Conservation (phyloP, 2,888 invertebrate species). For the Caradrina clavipalpis region DNA sequence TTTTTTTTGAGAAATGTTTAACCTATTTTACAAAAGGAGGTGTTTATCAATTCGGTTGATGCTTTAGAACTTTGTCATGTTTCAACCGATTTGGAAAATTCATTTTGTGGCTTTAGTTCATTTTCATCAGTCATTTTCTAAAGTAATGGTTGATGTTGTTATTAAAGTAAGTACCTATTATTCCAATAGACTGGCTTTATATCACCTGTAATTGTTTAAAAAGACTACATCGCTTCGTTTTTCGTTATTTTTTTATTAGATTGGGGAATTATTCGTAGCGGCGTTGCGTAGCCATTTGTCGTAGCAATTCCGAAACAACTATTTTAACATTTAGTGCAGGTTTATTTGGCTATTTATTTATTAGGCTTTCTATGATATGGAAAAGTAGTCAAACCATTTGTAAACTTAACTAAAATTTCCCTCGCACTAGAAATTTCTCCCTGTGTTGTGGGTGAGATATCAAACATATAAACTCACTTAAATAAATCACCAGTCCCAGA, state of each 20-base stretch:
- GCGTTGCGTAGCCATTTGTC: constrained; percentile 41
- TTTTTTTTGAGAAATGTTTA: too few species aligned
- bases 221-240: not conserved
- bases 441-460: too few species aligned
- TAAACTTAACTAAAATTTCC: too few species aligned
- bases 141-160: not conserved
- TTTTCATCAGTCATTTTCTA: constrained; percentile 17
- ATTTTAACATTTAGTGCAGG: not conserved
- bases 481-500: too few species aligned
- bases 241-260: not conserved
- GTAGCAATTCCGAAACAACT: constrained; percentile 17
- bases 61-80: too few species aligned
- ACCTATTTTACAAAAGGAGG: too few species aligned
- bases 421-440: too few species aligned
- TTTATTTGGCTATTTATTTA: too few species aligned
- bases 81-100: not conserved
- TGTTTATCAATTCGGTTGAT: too few species aligned
- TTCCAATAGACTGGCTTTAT: constrained; percentile 12
- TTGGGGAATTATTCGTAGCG: not conserved
- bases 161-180: not conserved
- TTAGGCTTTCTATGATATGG: not conserved
- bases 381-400: too few species aligned
- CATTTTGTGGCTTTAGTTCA: constrained; percentile 20
- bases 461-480: too few species aligned
- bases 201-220: not conserved